These are phyloP conservation scores for Coptotermes formosanus DNA, from an alignment of 1,140 invertebrate genomes.

Conservation along the genomic window DNA sequence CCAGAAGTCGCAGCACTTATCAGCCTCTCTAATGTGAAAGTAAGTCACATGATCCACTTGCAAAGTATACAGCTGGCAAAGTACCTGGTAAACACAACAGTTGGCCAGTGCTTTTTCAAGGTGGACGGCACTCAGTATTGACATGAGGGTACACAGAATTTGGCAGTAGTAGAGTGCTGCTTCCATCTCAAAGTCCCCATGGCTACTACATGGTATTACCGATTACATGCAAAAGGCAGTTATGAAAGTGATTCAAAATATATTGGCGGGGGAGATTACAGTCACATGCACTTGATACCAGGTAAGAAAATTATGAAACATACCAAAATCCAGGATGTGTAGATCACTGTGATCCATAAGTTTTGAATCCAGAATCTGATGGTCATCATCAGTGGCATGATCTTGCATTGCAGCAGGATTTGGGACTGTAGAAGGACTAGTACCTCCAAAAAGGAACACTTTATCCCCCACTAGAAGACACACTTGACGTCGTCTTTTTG, in stretches of 20 bases:
- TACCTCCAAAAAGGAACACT: conserved; percentile 83
- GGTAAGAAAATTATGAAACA: conserved; percentile 34
- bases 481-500: conserved; percentile 72
- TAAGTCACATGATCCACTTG: too few species aligned
- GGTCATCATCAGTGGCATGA: conserved; percentile 30
- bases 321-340: conserved; percentile 70
- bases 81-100: too few species aligned
- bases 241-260: background rate
- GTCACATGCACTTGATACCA: background rate
- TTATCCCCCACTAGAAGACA: conserved; percentile 69
- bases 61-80: too few species aligned
- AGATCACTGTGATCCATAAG: conserved; percentile 76
- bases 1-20: too few species aligned
- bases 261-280: background rate
- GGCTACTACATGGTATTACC: too few species aligned
- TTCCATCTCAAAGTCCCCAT: too few species aligned
- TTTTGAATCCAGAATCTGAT: conserved; percentile 43
- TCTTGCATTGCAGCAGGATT: conserved; percentile 32
- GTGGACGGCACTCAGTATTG: too few species aligned
- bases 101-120: too few species aligned
- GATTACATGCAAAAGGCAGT: too few species aligned
- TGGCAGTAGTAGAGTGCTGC: too few species aligned
- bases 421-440: conserved; percentile 52
- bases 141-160: too few species aligned
- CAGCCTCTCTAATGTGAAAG: too few species aligned